Evolutionary conservation across 2,888 invertebrate genomes (phyloP).

Genomic region (Euclidia mi): DNA sequence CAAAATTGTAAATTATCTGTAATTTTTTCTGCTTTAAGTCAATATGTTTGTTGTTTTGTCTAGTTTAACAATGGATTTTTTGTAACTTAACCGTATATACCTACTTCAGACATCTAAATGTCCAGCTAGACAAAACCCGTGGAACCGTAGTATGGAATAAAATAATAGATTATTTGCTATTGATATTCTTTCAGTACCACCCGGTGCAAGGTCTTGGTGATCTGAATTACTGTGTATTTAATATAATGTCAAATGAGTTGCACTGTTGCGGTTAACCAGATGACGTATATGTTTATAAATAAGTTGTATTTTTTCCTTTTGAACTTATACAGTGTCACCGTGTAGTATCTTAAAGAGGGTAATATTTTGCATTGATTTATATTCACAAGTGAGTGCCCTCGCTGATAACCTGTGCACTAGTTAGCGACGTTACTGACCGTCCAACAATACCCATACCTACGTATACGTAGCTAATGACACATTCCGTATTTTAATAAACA

Average conservation of each 20-base stretch:
- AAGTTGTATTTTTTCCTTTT: slow-evolving; percentile 35
- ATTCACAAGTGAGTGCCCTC: slow-evolving; percentile 41
- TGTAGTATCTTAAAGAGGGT: slow-evolving; percentile 20
- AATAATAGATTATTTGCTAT: too few species aligned
- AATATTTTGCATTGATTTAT: slow-evolving; percentile 41
- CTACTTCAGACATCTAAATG: too few species aligned
- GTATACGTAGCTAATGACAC: slow-evolving; percentile 22
- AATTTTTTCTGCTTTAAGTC: too few species aligned
- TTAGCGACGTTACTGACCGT: slow-evolving; percentile 18
- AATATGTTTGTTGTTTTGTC: too few species aligned
- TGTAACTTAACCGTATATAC: too few species aligned
- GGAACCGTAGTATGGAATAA: too few species aligned
- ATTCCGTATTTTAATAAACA: slow-evolving; percentile 2
- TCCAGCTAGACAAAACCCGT: too few species aligned
- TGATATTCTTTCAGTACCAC: not conserved
- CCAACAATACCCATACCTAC: slow-evolving; percentile 32
- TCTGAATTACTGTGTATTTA: slow-evolving; percentile 27
- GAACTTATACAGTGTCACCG: slow-evolving; percentile 14
- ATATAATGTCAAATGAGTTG: slow-evolving; percentile 12
- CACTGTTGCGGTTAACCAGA: slow-evolving; percentile 41
- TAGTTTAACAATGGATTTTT: too few species aligned
- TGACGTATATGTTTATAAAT: slow-evolving; percentile 44
- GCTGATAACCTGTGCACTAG: slow-evolving; percentile 50
- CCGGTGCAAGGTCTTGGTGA: slow-evolving; percentile 17
- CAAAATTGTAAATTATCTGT: too few species aligned